Percentiles rank a stretch among this genome's conserved stretches.
These are phyloP conservation scores for Himalopsyche tibetana DNA, from an alignment of 2,888 invertebrate genomes.

Conservation along the genomic window DNA sequence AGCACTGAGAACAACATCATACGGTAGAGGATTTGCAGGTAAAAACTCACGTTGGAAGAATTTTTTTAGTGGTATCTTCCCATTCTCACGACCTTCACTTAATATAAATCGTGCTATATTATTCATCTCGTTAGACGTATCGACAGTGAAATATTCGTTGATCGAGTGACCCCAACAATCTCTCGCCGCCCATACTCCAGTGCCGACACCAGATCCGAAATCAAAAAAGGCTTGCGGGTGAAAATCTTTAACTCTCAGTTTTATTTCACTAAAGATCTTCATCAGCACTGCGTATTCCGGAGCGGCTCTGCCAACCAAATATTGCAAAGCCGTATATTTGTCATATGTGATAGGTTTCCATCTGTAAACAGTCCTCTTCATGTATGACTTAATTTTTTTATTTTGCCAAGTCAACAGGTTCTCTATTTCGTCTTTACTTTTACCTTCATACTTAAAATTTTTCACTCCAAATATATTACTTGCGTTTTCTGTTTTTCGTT, in stretches of 20 bases:
- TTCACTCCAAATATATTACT: constrained; percentile 68
- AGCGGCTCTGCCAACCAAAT: constrained; percentile 83
- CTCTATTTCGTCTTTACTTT: constrained; percentile 67
- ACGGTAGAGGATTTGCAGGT: constrained; percentile 81
- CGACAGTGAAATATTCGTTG: constrained; percentile 91
- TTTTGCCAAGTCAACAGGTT: constrained; percentile 74
- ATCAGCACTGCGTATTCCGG: constrained; percentile 85
- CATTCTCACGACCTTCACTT: constrained; percentile 80
- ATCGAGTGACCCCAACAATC: constrained; percentile 83
- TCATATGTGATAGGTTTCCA: constrained; percentile 87
- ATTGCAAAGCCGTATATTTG: constrained; percentile 80
- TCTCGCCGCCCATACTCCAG: constrained; percentile 90
- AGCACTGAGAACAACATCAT: constrained; percentile 88
- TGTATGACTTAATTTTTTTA: constrained; percentile 75
- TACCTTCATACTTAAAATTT: constrained; percentile 70
- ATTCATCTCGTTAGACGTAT: constrained; percentile 88
- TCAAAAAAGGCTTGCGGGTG: constrained; percentile 89
- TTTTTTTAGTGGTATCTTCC: constrained; percentile 77
- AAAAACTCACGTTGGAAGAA: constrained; percentile 89
- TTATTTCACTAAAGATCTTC: constrained; percentile 86
- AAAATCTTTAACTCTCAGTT: constrained; percentile 80
- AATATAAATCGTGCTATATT: constrained; percentile 86
- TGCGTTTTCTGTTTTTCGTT: constrained; percentile 72
- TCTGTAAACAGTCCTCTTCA: constrained; percentile 81
- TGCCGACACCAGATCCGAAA: constrained; percentile 94